Evolutionary conservation across 2,797 vertebrate species (phyloP).

Genomic region (Rhynchotus rufescens): DNA sequence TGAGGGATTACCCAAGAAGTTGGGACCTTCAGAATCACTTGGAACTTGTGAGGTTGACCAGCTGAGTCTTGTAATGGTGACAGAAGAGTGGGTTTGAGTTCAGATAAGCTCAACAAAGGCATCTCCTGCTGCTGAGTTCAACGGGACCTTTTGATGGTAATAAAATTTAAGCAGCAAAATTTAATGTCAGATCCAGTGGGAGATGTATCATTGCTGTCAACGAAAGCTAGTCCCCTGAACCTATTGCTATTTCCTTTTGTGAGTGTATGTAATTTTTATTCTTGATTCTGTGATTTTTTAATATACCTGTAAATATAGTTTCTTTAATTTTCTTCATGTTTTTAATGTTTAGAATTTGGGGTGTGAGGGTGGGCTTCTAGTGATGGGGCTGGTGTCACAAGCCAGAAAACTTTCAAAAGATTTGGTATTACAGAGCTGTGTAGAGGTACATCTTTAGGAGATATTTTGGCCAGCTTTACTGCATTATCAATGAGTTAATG

Average conservation of each 20-base stretch:
- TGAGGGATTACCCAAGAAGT: not conserved
- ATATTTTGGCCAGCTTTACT: not conserved
- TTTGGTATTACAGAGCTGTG: not conserved
- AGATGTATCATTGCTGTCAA: not conserved
- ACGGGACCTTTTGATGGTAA: not conserved
- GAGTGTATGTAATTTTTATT: not conserved
- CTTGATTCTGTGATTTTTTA: not conserved
- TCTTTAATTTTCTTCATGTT: not conserved
- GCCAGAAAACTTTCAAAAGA: not conserved
- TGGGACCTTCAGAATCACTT: not conserved
- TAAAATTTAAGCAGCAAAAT: not conserved
- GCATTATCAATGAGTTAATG: constrained; percentile 23
- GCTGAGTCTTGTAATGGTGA: not conserved
- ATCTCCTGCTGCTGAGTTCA: not conserved
- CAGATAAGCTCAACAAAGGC: not conserved
- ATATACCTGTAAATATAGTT: not conserved
- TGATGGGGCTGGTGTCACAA: not conserved
- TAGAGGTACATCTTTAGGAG: not conserved
- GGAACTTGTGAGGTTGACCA: not conserved
- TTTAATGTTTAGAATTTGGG: not conserved
- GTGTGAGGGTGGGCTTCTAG: not conserved
- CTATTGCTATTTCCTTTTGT: not conserved
- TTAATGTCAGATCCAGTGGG: not conserved
- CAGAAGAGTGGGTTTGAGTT: not conserved
- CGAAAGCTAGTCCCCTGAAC: not conserved